A percentile compares a stretch with the other conserved stretches of the same genome.
phyloP scores from a whole-genome alignment of 37 sponge, comb jelly and placozoan genomes.

The Geodia barretti region DNA sequence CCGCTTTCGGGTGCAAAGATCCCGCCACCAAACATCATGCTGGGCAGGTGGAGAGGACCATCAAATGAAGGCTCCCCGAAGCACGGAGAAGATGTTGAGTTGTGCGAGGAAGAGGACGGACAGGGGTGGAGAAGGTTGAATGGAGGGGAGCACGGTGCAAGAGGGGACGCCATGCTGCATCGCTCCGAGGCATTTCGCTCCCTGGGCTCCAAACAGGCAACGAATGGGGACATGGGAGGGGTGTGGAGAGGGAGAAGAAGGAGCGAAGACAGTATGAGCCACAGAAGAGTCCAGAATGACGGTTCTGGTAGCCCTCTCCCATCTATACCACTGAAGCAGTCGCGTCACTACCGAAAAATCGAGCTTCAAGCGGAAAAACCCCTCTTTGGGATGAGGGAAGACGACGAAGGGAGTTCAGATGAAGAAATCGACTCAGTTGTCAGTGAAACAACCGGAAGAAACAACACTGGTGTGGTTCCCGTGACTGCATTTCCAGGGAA shows the following conservation, averaged over 20 bases:
- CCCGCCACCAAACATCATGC: constrained; percentile 1
- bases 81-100: background rate
- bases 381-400: constrained; percentile 3
- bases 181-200: background rate
- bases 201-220: background rate
- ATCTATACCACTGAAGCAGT: background rate
- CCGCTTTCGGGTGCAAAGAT: background rate
- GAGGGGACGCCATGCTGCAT: background rate
- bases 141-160: background rate
- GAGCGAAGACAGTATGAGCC: background rate
- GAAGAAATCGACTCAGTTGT: background rate
- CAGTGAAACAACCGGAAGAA: background rate
- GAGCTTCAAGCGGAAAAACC: constrained; percentile 37
- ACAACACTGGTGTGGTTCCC: background rate
- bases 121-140: background rate
- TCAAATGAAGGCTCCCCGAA: background rate
- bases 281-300: background rate
- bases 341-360: constrained; percentile 29
- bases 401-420: constrained; percentile 8
- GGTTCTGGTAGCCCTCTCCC: background rate
- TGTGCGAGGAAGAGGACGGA: background rate
- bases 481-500: background rate
- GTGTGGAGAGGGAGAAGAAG: background rate
- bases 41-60: background rate
- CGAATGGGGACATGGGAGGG: background rate